These are phyloP conservation scores for Eupithecia centaureata DNA, from an alignment of 2,888 invertebrate genomes.

Conservation along the genomic window DNA sequence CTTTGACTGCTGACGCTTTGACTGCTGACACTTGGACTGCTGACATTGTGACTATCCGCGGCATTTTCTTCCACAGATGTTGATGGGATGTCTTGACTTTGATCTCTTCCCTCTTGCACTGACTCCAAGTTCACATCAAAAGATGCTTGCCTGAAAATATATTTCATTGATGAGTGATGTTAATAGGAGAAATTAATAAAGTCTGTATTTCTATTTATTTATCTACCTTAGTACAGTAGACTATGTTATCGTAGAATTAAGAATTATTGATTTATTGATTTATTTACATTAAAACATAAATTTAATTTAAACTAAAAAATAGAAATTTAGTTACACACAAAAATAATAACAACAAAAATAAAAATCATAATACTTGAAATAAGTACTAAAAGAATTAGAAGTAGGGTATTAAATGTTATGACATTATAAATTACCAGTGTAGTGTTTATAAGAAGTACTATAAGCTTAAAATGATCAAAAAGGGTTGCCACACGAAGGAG, in stretches of 20 bases:
- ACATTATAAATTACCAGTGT: background rate
- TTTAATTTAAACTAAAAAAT: too few species aligned
- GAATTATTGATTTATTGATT: too few species aligned
- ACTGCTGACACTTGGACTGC: slow-evolving; percentile 14
- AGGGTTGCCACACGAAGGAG: too few species aligned
- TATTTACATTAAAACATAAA: too few species aligned
- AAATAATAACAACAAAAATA: too few species aligned
- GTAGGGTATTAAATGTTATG: background rate
- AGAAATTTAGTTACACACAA: too few species aligned
- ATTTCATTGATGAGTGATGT: background rate
- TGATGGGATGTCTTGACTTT: slow-evolving; percentile 50
- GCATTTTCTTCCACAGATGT: background rate
- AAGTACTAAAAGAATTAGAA: too few species aligned
- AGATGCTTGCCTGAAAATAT: slow-evolving; percentile 65
- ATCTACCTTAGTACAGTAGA: background rate
- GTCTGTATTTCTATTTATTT: background rate
- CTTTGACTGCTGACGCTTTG: slow-evolving; percentile 11
- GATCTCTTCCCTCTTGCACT: slow-evolving; percentile 68
- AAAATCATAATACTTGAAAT: too few species aligned
- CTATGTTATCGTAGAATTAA: background rate
- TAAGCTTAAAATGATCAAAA: background rate
- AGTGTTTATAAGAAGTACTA: background rate
- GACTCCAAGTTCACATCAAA: slow-evolving; percentile 75
- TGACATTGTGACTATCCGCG: slow-evolving; percentile 1
- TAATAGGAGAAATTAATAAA: too few species aligned